Conservation (phyloP, 2,888 invertebrate genomes). For the Xestia sexstrigata region DNA sequence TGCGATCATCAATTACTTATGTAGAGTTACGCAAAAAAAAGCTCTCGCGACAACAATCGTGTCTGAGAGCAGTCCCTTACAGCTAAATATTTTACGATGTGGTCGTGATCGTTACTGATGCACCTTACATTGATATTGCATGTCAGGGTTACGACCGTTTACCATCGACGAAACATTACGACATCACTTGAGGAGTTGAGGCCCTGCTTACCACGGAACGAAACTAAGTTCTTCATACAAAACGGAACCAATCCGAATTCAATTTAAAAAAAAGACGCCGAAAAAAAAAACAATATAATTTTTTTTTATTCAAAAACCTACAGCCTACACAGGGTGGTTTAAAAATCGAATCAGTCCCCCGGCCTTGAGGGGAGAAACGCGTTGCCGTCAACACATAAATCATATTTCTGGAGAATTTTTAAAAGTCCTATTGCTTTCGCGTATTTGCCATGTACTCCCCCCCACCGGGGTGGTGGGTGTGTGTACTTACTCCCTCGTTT, state of each 20-base stretch:
- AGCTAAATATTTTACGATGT: conserved; percentile 39
- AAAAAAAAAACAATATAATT: conserved; percentile 77
- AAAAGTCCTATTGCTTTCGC: conserved; percentile 91
- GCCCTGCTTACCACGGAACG: neutral
- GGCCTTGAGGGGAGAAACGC: conserved; percentile 88
- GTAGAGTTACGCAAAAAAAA: neutral
- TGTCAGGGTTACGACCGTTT: conserved; percentile 14
- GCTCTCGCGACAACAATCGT: neutral
- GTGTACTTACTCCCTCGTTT: conserved; percentile 91
- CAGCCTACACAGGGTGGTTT: conserved; percentile 85
- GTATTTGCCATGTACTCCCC: conserved; percentile 91
- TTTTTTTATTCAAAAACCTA: conserved; percentile 74
- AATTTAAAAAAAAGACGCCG: conserved; percentile 63
- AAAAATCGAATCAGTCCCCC: conserved; percentile 90
- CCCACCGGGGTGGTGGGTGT: conserved; percentile 81
- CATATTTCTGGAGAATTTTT: conserved; percentile 91
- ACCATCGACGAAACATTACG: conserved; percentile 8
- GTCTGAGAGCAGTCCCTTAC: conserved; percentile 17
- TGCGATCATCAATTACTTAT: neutral
- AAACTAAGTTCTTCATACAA: conserved; percentile 24
- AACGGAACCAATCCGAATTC: conserved; percentile 63
- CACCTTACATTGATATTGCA: conserved; percentile 42
- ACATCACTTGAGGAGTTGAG: neutral
- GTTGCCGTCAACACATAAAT: conserved; percentile 91
- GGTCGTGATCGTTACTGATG: conserved; percentile 35